Evolutionary conservation across 1,140 invertebrate species (phyloP), one percentile per base, ranked within the genome.

Genomic region (Drosophila tropicalis): DNA sequence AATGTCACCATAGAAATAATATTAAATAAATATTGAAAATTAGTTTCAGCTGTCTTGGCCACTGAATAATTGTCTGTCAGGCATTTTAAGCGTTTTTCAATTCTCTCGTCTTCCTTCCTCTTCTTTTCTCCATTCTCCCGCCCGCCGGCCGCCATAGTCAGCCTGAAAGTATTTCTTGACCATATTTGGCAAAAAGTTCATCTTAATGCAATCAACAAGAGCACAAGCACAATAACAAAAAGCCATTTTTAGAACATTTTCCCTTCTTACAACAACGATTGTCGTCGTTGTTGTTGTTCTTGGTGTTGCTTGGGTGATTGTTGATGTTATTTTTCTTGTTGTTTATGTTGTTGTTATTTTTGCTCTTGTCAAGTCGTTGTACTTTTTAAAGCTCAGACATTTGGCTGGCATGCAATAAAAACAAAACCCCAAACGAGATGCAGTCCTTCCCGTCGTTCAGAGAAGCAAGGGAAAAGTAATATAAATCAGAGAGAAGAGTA

Each of bases 151-250:
- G 12, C 25, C 15, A 57, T 17, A 29, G 34, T 25, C 15, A 29
- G 34, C 17, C 32, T 5, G 39, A 39, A 36, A 61, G 1, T 44
- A 51, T 64, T 71, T 71, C 62, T 74, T 86, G 83, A 67, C 83
- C 83, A 87, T 87, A 86, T 87, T 82, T 87, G 76, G 79, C 56
- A 54, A 63, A 81, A 71, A 72, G 82, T 79, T 81, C 66, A 79
- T 70, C 67, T 84, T 72, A 78, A 78, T 81, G 82, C 82, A 86
- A 86, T 87, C 72, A 82, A 81, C 67, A 67, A 55, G 41, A 71
- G 57, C 66, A 62, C 76, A 66, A 76, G 54, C 84, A 82, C 75
- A 86, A 86, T 72, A 85, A 86, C 68, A 72, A 72, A 85, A 81
- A 74, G 63, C 64, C 81, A 80, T 84, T 85, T 84, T 57, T 36